These are phyloP conservation scores for Prunella fulvescens DNA, from an alignment of 2,113 vertebrate species.

Conservation along the genomic window DNA sequence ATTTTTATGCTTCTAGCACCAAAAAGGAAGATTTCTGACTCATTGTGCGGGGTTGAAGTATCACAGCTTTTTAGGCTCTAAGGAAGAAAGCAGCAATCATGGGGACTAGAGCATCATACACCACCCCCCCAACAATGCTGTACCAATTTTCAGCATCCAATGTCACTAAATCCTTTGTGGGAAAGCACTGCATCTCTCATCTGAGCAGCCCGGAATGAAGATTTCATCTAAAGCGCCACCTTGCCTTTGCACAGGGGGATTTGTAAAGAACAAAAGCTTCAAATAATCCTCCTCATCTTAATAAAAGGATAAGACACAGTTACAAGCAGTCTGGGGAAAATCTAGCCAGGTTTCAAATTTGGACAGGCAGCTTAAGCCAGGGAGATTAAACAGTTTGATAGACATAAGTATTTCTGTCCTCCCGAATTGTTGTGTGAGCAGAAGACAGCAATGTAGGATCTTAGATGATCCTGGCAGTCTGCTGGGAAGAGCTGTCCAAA, in stretches of 20 bases:
- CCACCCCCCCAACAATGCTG: background rate
- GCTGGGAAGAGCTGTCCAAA: background rate
- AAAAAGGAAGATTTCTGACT: background rate
- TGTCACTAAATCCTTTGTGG: background rate
- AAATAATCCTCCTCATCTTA: conserved; percentile 53
- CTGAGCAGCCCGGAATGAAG: background rate
- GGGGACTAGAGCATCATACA: background rate
- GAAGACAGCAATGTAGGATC: background rate
- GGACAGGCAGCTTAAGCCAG: conserved; percentile 2
- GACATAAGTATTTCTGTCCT: background rate
- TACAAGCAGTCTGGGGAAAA: conserved; percentile 22
- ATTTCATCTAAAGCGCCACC: background rate
- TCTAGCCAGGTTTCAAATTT: conserved; percentile 7
- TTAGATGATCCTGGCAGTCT: background rate
- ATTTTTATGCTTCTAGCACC: background rate
- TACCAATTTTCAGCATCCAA: background rate
- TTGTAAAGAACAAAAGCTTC: conserved; percentile 46
- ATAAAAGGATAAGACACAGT: conserved; percentile 44
- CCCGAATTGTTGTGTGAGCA: background rate
- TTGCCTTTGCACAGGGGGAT: background rate
- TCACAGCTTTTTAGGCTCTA: background rate
- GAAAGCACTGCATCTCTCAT: background rate
- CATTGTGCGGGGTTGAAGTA: background rate
- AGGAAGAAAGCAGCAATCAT: background rate
- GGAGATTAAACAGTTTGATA: background rate